A percentile compares a stretch with the other conserved stretches of the same genome.
These are phyloP conservation scores for Macrostomum cliftonense DNA, from an alignment of 2,888 invertebrate genomes.

Conservation along the genomic window DNA sequence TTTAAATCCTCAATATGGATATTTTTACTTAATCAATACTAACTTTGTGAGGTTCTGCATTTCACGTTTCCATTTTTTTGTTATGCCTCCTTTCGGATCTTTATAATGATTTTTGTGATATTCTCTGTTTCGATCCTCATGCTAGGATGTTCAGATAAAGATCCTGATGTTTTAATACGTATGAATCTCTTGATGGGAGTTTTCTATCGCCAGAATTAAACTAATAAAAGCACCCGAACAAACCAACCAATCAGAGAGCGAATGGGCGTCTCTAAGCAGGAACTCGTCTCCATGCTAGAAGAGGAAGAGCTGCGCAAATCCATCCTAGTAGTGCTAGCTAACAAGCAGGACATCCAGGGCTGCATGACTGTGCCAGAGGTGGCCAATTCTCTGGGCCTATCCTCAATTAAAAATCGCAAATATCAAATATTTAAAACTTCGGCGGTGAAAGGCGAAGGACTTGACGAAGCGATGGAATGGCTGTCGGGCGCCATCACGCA, in stretches of 20 bases:
- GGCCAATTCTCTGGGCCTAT: slow-evolving; percentile 80
- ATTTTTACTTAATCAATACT: too few species aligned
- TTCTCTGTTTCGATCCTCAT: too few species aligned
- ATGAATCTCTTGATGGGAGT: too few species aligned
- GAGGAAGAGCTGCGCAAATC: slow-evolving; percentile 92
- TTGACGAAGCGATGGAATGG: slow-evolving; percentile 99
- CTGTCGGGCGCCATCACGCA: not conserved
- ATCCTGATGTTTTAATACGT: too few species aligned
- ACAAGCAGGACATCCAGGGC: slow-evolving; percentile 96
- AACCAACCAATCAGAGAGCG: slow-evolving; percentile 48
- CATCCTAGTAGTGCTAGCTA: slow-evolving; percentile 82
- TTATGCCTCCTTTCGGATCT: too few species aligned
- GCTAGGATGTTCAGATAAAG: too few species aligned
- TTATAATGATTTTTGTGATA: too few species aligned
- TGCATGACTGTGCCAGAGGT: slow-evolving; percentile 86
- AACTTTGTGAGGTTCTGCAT: too few species aligned
- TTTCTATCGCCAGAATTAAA: too few species aligned
- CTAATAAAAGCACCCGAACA: too few species aligned
- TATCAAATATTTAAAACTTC: slow-evolving; percentile 99
- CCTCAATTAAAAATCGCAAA: slow-evolving; percentile 80
- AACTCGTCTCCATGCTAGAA: slow-evolving; percentile 85
- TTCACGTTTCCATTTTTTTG: too few species aligned
- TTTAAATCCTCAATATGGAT: too few species aligned
- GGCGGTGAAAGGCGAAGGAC: slow-evolving; percentile 73
- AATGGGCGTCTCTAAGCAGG: slow-evolving; percentile 96